Conservation (phyloP, 2,888 invertebrate species). For the Caenorhabditis sp. region DNA sequence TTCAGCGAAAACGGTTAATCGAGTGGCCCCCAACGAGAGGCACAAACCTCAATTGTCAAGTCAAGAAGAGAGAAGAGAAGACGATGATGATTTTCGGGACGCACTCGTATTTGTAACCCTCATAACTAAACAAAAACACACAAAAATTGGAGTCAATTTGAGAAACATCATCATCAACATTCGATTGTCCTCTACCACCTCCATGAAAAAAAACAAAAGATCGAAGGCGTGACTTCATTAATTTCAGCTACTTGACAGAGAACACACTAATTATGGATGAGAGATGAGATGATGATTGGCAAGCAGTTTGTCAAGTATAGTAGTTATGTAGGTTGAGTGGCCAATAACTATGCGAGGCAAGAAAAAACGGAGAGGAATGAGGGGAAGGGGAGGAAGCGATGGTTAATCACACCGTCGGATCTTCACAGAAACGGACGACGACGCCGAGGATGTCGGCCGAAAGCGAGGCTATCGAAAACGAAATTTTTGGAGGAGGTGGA, state of each 20-base stretch:
- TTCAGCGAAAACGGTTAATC: not conserved
- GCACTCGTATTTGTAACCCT: slow-evolving; percentile 30
- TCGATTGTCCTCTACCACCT: not conserved
- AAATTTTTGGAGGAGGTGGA: slow-evolving; percentile 9
- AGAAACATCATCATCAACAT: not conserved
- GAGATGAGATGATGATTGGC: not conserved
- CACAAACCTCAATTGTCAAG: slow-evolving; percentile 43
- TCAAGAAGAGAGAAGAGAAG: slow-evolving; percentile 5
- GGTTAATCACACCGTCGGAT: slow-evolving; percentile 49
- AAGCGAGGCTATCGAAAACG: slow-evolving; percentile 16
- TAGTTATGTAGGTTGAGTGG: slow-evolving; percentile 37
- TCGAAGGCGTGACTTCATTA: not conserved
- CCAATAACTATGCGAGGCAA: slow-evolving; percentile 33
- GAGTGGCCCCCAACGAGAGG: slow-evolving; percentile 16
- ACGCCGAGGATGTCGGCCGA: slow-evolving; percentile 9
- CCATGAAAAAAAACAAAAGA: slow-evolving; percentile 20
- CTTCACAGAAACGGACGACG: slow-evolving; percentile 21
- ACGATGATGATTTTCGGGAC: slow-evolving; percentile 1
- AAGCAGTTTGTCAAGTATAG: slow-evolving; percentile 9
- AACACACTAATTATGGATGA: slow-evolving; percentile 17
- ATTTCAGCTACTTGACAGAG: slow-evolving; percentile 40
- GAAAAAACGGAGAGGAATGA: slow-evolving; percentile 20
- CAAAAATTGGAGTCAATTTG: slow-evolving; percentile 30
- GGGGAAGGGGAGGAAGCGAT: slow-evolving; percentile 9
- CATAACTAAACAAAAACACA: slow-evolving; percentile 47